Conservation (phyloP, 2,113 vertebrate species). For the Cebidichthys violaceus region DNA sequence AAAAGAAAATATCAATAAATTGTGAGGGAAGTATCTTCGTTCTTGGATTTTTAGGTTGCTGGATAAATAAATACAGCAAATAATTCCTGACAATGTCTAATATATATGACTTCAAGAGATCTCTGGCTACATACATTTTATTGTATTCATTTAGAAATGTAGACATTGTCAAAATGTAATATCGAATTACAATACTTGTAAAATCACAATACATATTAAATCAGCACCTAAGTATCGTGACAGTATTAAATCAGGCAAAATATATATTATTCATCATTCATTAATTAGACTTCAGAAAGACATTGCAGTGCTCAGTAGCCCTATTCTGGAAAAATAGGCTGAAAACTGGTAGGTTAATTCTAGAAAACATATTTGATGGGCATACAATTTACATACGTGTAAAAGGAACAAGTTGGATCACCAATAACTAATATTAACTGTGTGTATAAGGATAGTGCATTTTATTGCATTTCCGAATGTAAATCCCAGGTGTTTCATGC, state of each 20-base stretch:
- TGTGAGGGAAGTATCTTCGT: too few species aligned
- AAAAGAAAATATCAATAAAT: too few species aligned
- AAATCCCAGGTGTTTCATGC: constrained; percentile 48
- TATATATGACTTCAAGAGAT: too few species aligned
- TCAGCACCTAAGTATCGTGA: background rate
- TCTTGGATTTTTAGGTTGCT: too few species aligned
- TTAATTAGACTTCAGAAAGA: background rate
- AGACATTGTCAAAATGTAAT: too few species aligned
- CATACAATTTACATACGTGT: constrained; percentile 8
- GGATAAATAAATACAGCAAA: too few species aligned
- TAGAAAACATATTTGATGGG: constrained; percentile 11
- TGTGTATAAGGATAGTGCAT: background rate
- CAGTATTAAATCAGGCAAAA: background rate
- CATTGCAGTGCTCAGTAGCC: constrained; percentile 14
- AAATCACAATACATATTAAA: too few species aligned
- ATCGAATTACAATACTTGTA: too few species aligned
- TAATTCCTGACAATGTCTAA: too few species aligned
- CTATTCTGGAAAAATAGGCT: constrained; percentile 24
- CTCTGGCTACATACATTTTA: too few species aligned
- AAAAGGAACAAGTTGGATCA: background rate
- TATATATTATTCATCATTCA: background rate
- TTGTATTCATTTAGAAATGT: too few species aligned
- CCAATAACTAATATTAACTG: constrained; percentile 2
- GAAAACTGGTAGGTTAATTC: constrained; percentile 13
- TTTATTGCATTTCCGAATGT: constrained; percentile 21